Percentiles rank a stretch among this genome's conserved stretches.
These are phyloP conservation scores for Choristoneura fumiferana DNA, from an alignment of 1,140 invertebrate species.

Conservation along the genomic window DNA sequence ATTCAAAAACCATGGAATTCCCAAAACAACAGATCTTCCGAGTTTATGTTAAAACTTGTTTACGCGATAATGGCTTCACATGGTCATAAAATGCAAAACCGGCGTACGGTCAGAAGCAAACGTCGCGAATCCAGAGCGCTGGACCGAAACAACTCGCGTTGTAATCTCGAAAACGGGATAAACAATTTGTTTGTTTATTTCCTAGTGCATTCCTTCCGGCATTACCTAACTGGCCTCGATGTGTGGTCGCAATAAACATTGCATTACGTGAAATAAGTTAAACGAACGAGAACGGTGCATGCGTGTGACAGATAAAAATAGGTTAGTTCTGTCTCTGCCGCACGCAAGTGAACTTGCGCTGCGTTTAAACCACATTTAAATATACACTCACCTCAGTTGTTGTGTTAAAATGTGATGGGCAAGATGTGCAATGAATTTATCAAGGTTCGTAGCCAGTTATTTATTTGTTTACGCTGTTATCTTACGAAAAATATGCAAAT, in stretches of 20 bases:
- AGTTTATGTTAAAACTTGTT: too few species aligned
- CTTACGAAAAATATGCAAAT: conserved; percentile 10
- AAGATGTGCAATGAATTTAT: not conserved
- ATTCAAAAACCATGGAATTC: too few species aligned
- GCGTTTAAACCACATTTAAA: not conserved
- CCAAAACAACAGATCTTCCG: not conserved
- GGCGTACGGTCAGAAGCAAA: not conserved
- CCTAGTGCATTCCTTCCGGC: conserved; percentile 4
- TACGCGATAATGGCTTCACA: not conserved
- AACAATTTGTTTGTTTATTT: conserved; percentile 5
- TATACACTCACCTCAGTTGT: conserved; percentile 1
- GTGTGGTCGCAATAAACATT: not conserved
- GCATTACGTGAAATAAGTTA: conserved; percentile 2
- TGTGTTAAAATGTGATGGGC: conserved; percentile 1
- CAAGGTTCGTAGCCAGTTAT: not conserved
- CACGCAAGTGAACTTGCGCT: not conserved
- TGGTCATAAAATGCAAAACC: not conserved
- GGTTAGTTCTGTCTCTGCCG: conserved; percentile 51
- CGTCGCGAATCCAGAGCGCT: not conserved
- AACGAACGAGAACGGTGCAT: conserved; percentile 11
- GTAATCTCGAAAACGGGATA: not conserved
- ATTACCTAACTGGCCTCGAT: conserved; percentile 7
- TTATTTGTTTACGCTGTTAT: not conserved
- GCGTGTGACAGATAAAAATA: conserved; percentile 59
- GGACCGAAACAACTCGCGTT: not conserved